A percentile compares a stretch with the other conserved stretches of the same genome.
These are phyloP conservation scores for Tarsius wallacei DNA, from an alignment of 2,797 vertebrate species.

Conservation along the genomic window DNA sequence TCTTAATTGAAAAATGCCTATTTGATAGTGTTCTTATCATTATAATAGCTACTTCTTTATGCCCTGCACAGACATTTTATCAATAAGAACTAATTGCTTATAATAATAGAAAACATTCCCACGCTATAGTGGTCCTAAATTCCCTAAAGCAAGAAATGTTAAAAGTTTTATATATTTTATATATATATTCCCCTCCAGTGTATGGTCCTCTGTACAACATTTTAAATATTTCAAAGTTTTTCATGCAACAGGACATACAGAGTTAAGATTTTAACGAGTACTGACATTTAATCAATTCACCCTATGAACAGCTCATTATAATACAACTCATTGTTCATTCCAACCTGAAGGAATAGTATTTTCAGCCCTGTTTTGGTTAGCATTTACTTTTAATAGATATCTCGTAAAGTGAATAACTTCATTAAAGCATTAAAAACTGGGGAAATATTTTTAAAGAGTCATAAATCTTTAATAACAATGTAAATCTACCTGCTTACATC, in stretches of 20 bases:
- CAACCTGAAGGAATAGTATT: not conserved
- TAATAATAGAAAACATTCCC: not conserved
- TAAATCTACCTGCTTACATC: not conserved
- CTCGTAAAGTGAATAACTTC: constrained; percentile 44
- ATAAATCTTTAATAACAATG: constrained; percentile 40
- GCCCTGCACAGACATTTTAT: not conserved
- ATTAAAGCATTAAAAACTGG: constrained; percentile 30
- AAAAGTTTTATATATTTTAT: not conserved
- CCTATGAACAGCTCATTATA: not conserved
- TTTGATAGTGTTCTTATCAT: not conserved
- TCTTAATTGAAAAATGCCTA: constrained; percentile 2
- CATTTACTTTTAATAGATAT: not conserved
- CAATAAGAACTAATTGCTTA: constrained; percentile 19
- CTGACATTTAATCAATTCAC: constrained; percentile 17
- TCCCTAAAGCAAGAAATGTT: not conserved
- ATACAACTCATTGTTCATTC: not conserved
- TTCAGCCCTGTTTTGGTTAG: constrained; percentile 10
- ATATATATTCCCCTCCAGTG: constrained; percentile 4
- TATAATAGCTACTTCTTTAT: constrained; percentile 4
- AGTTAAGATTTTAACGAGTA: not conserved
- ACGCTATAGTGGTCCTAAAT: not conserved
- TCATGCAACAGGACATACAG: not conserved
- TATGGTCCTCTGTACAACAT: not conserved
- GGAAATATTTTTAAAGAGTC: not conserved
- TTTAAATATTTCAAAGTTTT: constrained; percentile 13